Conservation (phyloP, 2,888 invertebrate species). For the Synanthedon andrenaeformis region DNA sequence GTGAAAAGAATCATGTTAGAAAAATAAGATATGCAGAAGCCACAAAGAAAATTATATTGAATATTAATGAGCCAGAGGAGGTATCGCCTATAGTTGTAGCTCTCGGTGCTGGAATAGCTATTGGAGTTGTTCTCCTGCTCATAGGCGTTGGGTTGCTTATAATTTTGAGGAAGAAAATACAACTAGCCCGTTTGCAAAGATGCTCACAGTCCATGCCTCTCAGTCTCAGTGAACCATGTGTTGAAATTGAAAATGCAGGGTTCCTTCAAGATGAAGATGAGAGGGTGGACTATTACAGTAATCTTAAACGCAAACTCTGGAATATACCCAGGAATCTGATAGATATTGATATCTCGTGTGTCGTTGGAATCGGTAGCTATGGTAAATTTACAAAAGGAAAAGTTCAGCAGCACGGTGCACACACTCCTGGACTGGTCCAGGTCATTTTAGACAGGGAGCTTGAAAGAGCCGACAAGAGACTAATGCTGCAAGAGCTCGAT, state of each 20-base stretch:
- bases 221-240: constrained; percentile 82
- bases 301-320: constrained; percentile 81
- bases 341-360: constrained; percentile 76
- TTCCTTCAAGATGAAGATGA: constrained; percentile 80
- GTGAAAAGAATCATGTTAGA: constrained; percentile 74
- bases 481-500: constrained; percentile 78
- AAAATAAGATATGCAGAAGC: constrained; percentile 75
- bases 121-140: constrained; percentile 77
- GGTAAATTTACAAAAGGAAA: constrained; percentile 81
- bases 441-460: constrained; percentile 72
- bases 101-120: constrained; percentile 74
- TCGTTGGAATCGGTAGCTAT: constrained; percentile 81
- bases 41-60: constrained; percentile 62
- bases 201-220: constrained; percentile 72
- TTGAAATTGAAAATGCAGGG: constrained; percentile 84
- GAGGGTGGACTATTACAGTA: constrained; percentile 77
- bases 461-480: constrained; percentile 61
- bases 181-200: constrained; percentile 55
- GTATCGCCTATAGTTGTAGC: constrained; percentile 62
- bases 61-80: constrained; percentile 60
- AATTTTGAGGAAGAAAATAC: constrained; percentile 61
- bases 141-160: constrained; percentile 74
- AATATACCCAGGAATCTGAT: constrained; percentile 78
- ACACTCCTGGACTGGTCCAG: constrained; percentile 72
- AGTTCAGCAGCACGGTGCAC: constrained; percentile 72